These are phyloP conservation scores for Lordiphosa fenestrarum DNA, from an alignment of 2,888 invertebrate genomes.

Conservation along the genomic window DNA sequence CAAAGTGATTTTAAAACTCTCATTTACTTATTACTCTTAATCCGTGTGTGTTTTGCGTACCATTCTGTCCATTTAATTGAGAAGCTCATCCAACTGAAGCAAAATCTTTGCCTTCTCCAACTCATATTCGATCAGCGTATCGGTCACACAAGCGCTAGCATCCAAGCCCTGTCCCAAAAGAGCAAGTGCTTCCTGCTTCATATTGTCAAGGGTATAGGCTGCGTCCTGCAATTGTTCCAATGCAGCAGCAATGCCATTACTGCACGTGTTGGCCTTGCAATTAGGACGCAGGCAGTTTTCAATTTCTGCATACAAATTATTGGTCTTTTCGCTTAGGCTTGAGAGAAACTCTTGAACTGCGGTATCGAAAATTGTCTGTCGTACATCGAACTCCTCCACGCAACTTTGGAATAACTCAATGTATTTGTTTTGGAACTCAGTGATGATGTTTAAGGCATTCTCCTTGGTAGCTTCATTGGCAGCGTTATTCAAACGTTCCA, in stretches of 20 bases:
- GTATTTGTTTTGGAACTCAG: constrained; percentile 12
- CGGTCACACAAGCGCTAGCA: constrained; percentile 16
- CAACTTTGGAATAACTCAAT: constrained; percentile 14
- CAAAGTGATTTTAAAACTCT: constrained; percentile 1
- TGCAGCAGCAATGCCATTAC: not conserved
- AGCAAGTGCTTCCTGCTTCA: constrained; percentile 8
- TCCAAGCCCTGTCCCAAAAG: constrained; percentile 9
- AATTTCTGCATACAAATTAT: constrained; percentile 10
- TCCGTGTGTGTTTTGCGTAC: not conserved
- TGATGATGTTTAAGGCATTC: constrained; percentile 15
- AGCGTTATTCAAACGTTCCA: constrained; percentile 17
- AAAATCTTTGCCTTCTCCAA: constrained; percentile 9
- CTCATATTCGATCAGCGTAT: constrained; percentile 10
- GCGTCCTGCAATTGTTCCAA: not conserved
- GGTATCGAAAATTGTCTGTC: constrained; percentile 10
- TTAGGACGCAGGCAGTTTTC: constrained; percentile 10
- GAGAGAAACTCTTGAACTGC: constrained; percentile 12
- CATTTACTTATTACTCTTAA: too few relatives aligned
- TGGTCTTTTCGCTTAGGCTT: not conserved
- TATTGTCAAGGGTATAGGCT: constrained; percentile 6
- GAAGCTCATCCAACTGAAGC: constrained; percentile 15
- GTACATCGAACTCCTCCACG: constrained; percentile 15
- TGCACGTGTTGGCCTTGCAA: not conserved
- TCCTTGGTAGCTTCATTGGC: constrained; percentile 20
- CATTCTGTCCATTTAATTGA: not conserved